Base-by-base conservation (phyloP, 2,113 vertebrate genomes). In the Myrmecobius fasciatus region DNA sequence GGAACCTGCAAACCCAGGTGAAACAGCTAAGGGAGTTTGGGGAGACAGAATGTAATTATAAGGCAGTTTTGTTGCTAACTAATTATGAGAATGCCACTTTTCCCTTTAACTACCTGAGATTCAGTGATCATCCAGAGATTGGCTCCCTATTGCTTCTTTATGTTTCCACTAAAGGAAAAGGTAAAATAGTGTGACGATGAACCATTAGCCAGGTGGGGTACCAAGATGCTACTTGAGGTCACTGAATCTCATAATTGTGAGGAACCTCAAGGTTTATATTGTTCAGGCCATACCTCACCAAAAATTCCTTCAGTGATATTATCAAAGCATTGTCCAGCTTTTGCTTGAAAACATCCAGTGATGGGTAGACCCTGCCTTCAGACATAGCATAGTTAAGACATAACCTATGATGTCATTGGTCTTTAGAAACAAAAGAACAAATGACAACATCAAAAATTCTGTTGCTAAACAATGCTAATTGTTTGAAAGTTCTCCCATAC, bases 51-150 rank as follows among this genome's bases (percentile, higher is more conserved):
- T 22, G 20, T 96, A 98, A 97, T 98, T 97, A 97, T 75, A 96
- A 97, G 95, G 95, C 25, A 0, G 48, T 95, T 97, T 96, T 56
- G 91, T 67, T 92, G 52, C 67, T 52, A 49, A 97, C 96, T 98
- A 97, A 98, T 98, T 98, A 98, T 91, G 91, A 97, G 67, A 96
- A 92, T 90, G 24, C 91, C 92, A 52, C 89, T 95, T 93, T 96
- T 92, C 75, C 51, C 94, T 94, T 96, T 94, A 97, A 97, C 96
- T 96, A 93, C 94, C 83, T 96, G 94, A 93, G 93, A 97, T 92
- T 92, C 93, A 89, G 89, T 93, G 95, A 91, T 94, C 56, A 53
- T 54, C 91, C 36, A n/a, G 67, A 90, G 90, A 46, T 8, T 10
- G 75, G 48, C 91, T 94, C 28, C 94, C 91, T 46, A 17, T 52